A percentile compares a stretch with the other conserved stretches of the same genome.
These are phyloP conservation scores for Plotosus lineatus DNA, from an alignment of 2,113 vertebrate genomes.

Conservation along the genomic window DNA sequence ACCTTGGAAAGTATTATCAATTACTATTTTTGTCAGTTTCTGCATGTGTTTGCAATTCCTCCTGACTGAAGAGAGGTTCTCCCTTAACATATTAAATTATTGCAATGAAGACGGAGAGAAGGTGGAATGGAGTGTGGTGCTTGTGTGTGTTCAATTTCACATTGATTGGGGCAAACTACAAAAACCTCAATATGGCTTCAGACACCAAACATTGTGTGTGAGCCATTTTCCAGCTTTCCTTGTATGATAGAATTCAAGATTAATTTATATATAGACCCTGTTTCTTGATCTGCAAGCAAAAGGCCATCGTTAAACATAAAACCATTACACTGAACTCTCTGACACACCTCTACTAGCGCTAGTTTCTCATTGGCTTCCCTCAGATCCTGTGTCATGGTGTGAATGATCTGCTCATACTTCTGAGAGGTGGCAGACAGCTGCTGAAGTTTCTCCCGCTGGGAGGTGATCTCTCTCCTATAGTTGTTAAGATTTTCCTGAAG, in stretches of 20 bases:
- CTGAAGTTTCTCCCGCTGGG: slow-evolving; percentile 84
- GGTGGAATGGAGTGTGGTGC: too few species aligned
- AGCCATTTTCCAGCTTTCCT: background rate
- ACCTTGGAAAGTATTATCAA: too few species aligned
- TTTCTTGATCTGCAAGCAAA: background rate
- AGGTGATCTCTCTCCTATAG: slow-evolving; percentile 86
- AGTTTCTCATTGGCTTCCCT: slow-evolving; percentile 87
- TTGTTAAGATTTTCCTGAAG: slow-evolving; percentile 89
- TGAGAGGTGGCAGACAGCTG: slow-evolving; percentile 85
- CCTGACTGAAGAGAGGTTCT: too few species aligned
- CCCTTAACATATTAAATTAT: too few species aligned
- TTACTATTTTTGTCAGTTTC: too few species aligned
- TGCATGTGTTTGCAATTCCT: too few species aligned
- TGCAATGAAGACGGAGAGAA: too few species aligned
- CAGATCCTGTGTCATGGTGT: slow-evolving; percentile 92
- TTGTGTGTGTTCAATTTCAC: too few species aligned
- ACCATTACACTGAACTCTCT: background rate
- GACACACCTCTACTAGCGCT: slow-evolving; percentile 84
- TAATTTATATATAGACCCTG: background rate
- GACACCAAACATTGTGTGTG: too few species aligned
- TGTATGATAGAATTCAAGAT: background rate
- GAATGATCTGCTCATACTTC: slow-evolving; percentile 89
- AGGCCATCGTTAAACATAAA: background rate
- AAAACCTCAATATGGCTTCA: too few species aligned
- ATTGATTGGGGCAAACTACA: too few species aligned